Conservation (phyloP, 2,797 vertebrate genomes). For the Manis crassicaudata region DNA sequence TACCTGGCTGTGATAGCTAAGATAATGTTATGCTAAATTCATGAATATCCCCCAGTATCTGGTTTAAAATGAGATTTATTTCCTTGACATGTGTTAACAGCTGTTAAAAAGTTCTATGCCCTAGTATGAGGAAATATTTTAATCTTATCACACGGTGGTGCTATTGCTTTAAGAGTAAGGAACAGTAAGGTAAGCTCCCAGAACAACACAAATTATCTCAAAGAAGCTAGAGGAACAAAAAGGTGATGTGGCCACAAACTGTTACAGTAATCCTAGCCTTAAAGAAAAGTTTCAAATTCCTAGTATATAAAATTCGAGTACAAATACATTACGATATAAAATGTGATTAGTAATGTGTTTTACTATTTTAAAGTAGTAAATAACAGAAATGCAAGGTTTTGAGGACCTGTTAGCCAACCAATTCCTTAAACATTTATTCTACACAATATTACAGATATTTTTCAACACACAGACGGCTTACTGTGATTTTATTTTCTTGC, state of each 20-base stretch:
- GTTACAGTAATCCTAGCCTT: neutral
- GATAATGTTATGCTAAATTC: neutral
- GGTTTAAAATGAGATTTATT: constrained; percentile 5
- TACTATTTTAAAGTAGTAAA: constrained; percentile 21
- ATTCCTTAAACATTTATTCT: constrained; percentile 30
- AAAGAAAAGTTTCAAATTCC: neutral
- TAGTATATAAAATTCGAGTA: neutral
- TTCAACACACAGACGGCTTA: neutral
- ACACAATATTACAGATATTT: neutral
- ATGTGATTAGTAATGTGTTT: constrained; percentile 28
- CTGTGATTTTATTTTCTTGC: neutral
- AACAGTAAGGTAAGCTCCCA: neutral
- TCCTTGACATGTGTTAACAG: neutral
- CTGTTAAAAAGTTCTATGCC: neutral
- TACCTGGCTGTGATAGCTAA: neutral
- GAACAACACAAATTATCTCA: neutral
- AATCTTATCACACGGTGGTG: constrained; percentile 63
- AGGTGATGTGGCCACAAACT: neutral
- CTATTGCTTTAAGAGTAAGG: constrained; percentile 53
- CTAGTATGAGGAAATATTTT: neutral
- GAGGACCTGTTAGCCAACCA: neutral
- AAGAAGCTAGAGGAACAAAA: neutral
- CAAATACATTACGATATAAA: neutral
- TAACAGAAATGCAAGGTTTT: constrained; percentile 20
- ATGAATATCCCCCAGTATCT: neutral